These are phyloP conservation scores for Heterocephalus glaber DNA, from an alignment of 2,113 vertebrate species.

Conservation along the genomic window DNA sequence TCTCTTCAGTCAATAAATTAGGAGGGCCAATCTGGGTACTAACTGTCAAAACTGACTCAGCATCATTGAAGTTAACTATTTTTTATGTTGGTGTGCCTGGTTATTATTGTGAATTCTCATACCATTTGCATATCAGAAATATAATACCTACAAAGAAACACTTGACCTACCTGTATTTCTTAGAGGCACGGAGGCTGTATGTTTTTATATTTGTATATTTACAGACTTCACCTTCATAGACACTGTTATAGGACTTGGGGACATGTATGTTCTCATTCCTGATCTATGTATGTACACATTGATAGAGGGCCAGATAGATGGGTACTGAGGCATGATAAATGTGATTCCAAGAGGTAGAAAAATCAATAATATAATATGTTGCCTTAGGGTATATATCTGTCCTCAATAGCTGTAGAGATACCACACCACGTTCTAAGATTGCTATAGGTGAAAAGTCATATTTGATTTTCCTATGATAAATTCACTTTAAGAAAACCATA, in stretches of 20 bases:
- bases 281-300: background rate
- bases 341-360: background rate
- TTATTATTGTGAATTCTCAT: background rate
- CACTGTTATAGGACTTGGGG: background rate
- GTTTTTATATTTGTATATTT: background rate
- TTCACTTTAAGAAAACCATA: conserved; percentile 22
- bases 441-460: background rate
- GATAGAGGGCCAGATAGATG: background rate
- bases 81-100: background rate
- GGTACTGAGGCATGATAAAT: background rate
- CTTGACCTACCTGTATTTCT: background rate
- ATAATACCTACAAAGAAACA: background rate
- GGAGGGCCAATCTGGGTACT: background rate
- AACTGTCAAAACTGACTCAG: background rate
- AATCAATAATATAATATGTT: background rate
- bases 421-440: background rate
- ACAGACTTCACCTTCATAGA: background rate
- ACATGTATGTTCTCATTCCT: background rate
- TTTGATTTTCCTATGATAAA: background rate
- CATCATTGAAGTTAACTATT: background rate
- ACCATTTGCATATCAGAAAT: background rate
- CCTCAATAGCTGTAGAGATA: background rate
- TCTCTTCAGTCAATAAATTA: background rate
- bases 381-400: background rate
- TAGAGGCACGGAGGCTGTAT: background rate